Evolutionary conservation across 2,797 vertebrate genomes (phyloP), one percentile per base, ranked within the genome.

Genomic region (Diglossa cyanea): DNA sequence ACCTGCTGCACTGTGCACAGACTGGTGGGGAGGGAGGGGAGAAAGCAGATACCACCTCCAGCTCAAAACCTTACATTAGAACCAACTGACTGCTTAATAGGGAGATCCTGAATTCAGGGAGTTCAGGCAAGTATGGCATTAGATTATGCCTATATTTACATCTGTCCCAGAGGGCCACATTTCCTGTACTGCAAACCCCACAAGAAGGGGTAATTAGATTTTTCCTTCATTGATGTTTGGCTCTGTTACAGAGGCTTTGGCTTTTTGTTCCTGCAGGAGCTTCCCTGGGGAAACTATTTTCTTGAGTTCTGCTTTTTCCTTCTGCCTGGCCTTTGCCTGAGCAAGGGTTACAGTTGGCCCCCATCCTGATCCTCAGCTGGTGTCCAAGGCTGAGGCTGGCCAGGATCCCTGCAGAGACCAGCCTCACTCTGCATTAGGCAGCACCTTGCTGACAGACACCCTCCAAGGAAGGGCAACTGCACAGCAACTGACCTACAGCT

Each of bases 101-200:
- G 6, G 39, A 86, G 25, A 78, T 33, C 9, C 13, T 86, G 31
- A 51, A 74, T 65, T 61, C 58, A 48, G 18, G 31, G 23, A 68
- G 33, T 75, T 73, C 51, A 47, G 35, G 75, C 50, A 85, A 94
- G 26, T 33, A 61, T 5, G 1, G 35, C 35, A 53, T 84, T 90
- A 50, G 57, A 70, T 90, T 93, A 39, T n/a, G 55, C 21, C 57
- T 86, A 45, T 80, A 79, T 81, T 84, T 88, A 75, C 66, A 90
- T 86, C 57, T 65, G 7, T 84, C 92, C 73, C 86, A 81, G 28
- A 81, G 31, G 37, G 44, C 33, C n/a, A 51, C 54, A 17, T 81
- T 95, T 95, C 86, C 88, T 95, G 76, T 68, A 50, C 47, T 90
- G 70, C 58, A 72, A 88, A 70, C n/a, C 51, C 54, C 68, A 76